Percentiles rank a stretch among this genome's conserved stretches.
Conservation (phyloP, 2,113 vertebrate species). For the Notiomystis cincta region DNA sequence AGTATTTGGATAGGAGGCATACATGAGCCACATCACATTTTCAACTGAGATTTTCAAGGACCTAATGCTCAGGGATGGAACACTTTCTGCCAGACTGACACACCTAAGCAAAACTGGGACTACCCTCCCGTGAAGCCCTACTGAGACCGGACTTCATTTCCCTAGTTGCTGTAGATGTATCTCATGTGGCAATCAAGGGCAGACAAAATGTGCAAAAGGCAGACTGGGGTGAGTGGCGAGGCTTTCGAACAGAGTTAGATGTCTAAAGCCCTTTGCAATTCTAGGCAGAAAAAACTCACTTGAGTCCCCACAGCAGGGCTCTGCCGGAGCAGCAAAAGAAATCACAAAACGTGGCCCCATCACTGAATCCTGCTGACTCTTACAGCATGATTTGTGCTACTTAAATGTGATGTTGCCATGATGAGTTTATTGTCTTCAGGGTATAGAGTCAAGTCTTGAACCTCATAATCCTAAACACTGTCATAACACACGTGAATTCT, state of each 20-base stretch:
- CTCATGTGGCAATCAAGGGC: not conserved
- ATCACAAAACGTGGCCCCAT: not conserved
- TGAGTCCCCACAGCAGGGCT: constrained; percentile 3
- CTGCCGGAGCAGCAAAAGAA: not conserved
- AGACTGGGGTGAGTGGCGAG: not conserved
- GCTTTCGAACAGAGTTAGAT: not conserved
- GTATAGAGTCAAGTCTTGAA: not conserved
- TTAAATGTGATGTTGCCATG: not conserved
- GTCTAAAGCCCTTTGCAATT: not conserved
- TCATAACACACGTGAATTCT: not conserved
- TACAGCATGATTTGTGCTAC: not conserved
- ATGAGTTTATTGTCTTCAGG: constrained; percentile 4
- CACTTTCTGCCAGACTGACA: not conserved
- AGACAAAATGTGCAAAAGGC: not conserved
- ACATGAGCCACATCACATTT: not conserved
- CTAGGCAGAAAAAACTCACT: not conserved
- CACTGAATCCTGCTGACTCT: not conserved
- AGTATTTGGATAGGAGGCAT: not conserved
- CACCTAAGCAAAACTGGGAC: not conserved
- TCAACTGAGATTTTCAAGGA: not conserved
- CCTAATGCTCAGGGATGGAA: not conserved
- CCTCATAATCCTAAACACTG: not conserved
- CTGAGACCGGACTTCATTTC: not conserved
- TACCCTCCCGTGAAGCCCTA: not conserved
- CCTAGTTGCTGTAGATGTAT: not conserved